Evolutionary conservation across 1,140 invertebrate species (phyloP).

Genomic region (Tribolium madens): DNA sequence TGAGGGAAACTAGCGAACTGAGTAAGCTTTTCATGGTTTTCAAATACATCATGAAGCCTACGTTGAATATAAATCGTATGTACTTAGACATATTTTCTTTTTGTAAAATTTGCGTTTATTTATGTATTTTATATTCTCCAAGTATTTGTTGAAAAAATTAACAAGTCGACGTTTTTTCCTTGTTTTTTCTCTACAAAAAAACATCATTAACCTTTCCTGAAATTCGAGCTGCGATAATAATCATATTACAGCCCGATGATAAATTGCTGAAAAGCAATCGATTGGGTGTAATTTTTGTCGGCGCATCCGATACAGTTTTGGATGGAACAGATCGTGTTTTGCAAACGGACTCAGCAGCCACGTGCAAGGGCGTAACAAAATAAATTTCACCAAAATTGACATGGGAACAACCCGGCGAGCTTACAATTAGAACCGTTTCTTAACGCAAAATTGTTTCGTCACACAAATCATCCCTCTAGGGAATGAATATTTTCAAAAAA

Average conservation of each 20-base stretch:
- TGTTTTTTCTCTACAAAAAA: too few species aligned
- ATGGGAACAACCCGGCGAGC: constrained; percentile 13
- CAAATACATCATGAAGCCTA: constrained; percentile 29
- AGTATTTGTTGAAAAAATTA: background rate
- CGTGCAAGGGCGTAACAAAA: constrained; percentile 40
- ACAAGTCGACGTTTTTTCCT: background rate
- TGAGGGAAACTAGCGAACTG: constrained; percentile 32
- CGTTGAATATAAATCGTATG: constrained; percentile 30
- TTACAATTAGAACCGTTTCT: constrained; percentile 33
- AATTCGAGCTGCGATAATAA: constrained; percentile 35
- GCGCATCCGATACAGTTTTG: constrained; percentile 39
- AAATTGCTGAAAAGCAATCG: constrained; percentile 34
- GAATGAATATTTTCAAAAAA: too few species aligned
- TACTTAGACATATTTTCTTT: background rate
- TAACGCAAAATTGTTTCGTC: constrained; percentile 8
- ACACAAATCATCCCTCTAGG: background rate
- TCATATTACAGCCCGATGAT: constrained; percentile 35
- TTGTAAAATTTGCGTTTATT: background rate
- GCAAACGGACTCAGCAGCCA: constrained; percentile 26
- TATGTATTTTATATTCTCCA: background rate
- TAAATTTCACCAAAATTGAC: constrained; percentile 37
- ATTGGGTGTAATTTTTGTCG: constrained; percentile 35
- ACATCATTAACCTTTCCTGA: constrained; percentile 29
- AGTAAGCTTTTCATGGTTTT: constrained; percentile 36
- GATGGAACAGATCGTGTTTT: constrained; percentile 28